Conservation (phyloP, 1,140 invertebrate species). For the Phortica variegata region DNA sequence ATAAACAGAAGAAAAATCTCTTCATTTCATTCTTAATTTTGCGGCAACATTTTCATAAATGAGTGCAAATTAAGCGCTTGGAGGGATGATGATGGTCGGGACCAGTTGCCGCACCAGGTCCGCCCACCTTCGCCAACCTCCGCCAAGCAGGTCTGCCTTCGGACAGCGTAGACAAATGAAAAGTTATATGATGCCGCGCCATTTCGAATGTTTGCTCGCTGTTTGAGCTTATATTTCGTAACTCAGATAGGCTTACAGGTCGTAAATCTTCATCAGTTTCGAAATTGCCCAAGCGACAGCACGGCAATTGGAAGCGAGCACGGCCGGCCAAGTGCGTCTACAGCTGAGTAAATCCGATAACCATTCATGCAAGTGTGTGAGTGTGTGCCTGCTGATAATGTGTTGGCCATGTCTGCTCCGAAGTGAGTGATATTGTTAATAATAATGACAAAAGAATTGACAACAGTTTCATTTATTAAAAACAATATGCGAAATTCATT, state of each 20-base stretch:
- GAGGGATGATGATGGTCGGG: no score
- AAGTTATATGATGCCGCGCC: conserved; percentile 11
- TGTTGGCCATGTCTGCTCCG: no score
- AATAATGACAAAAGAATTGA: not conserved
- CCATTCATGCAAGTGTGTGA: no score
- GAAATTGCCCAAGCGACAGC: no score
- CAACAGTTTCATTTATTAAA: conserved; percentile 26
- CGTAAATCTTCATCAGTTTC: conserved; percentile 30
- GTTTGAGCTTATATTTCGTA: conserved; percentile 8
- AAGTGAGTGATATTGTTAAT: no score
- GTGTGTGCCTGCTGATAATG: no score
- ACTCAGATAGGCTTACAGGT: not conserved
- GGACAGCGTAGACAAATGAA: conserved; percentile 6
- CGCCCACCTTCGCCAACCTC: no score
- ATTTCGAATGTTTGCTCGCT: not conserved
- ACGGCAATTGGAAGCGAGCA: not conserved
- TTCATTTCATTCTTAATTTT: conserved; percentile 40
- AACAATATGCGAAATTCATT: conserved; percentile 14
- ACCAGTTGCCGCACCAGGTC: no score
- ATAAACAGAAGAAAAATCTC: conserved; percentile 48
- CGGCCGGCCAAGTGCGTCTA: no score
- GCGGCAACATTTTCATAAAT: conserved; percentile 44
- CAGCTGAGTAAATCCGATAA: no score
- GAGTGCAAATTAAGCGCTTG: conserved; percentile 2
- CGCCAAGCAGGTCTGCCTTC: no score